Evolutionary conservation across 92 coral and sea anemone species (phyloP).

Genomic region (Parazoanthus darwini): DNA sequence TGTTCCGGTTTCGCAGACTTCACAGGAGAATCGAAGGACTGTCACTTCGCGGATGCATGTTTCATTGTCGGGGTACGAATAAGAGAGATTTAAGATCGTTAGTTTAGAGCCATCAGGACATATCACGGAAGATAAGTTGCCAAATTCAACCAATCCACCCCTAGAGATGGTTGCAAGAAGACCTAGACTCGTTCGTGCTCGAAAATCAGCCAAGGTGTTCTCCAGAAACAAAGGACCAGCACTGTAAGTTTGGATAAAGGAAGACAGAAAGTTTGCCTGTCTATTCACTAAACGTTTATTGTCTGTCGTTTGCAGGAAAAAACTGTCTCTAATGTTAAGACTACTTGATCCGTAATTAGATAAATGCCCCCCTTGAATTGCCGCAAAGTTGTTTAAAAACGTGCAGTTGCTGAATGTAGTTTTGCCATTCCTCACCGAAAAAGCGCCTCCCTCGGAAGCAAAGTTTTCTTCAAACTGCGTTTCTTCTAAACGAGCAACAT

Average conservation of each 20-base stretch:
- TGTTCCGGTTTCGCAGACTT: background rate
- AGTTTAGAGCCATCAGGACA: slow-evolving; percentile 29
- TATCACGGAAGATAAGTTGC: slow-evolving; percentile 11
- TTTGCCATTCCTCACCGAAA: background rate
- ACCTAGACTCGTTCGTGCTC: background rate
- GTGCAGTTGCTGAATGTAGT: background rate
- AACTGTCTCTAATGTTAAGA: slow-evolving; percentile 6
- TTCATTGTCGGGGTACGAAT: background rate
- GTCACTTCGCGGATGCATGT: slow-evolving; percentile 2
- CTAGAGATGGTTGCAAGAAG: slow-evolving; percentile 28
- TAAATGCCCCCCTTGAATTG: slow-evolving; percentile 21
- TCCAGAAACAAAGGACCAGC: slow-evolving; percentile 26
- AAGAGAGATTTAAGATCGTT: slow-evolving; percentile 1
- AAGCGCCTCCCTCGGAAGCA: slow-evolving; percentile 21
- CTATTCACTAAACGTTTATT: too few relatives aligned
- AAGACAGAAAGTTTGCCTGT: background rate
- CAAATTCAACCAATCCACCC: slow-evolving; percentile 24
- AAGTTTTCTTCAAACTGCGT: slow-evolving; percentile 24
- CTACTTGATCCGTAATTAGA: background rate
- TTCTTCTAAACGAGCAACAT: background rate
- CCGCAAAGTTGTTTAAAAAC: slow-evolving; percentile 35
- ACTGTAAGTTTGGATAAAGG: slow-evolving; percentile 35
- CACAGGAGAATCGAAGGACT: slow-evolving; percentile 25
- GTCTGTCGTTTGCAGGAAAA: slow-evolving; percentile 6
- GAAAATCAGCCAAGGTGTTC: slow-evolving; percentile 14